Conservation (phyloP, 1,140 invertebrate genomes). For the Pachyrhynchus sulphureomaculatus region DNA sequence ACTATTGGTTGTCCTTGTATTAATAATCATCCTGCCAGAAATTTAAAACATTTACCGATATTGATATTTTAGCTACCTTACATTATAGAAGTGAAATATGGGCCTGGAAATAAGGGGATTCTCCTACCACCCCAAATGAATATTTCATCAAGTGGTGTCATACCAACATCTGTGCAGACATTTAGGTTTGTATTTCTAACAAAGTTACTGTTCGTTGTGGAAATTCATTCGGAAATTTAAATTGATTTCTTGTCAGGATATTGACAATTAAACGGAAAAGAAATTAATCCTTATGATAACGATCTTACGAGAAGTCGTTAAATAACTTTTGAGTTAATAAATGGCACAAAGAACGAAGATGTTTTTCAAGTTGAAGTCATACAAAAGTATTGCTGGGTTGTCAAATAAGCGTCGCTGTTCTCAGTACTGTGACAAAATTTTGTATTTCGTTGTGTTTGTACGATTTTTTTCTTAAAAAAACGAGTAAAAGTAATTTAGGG, state of each 20-base stretch:
- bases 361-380: too few relatives aligned
- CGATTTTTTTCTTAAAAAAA: too few relatives aligned
- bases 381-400: too few relatives aligned
- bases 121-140: constrained; percentile 76
- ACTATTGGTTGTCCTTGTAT: too few relatives aligned
- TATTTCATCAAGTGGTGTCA: constrained; percentile 73
- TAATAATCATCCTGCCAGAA: neutral
- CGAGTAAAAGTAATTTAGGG: too few relatives aligned
- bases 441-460: too few relatives aligned
- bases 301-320: neutral
- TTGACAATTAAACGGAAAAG: constrained; percentile 3
- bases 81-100: constrained; percentile 74
- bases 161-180: constrained; percentile 72
- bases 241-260: constrained; percentile 1
- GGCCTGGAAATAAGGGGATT: constrained; percentile 73
- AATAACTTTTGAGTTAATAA: too few relatives aligned
- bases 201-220: neutral
- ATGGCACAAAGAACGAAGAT: too few relatives aligned
- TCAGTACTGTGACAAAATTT: too few relatives aligned
- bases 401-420: too few relatives aligned
- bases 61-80: constrained; percentile 67
- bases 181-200: constrained; percentile 58
- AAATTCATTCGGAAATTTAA: constrained; percentile 1
- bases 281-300: constrained; percentile 12
- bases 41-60: constrained; percentile 27